These are phyloP conservation scores for Acheta domesticus DNA, from an alignment of 2,888 invertebrate species.

Conservation along the genomic window DNA sequence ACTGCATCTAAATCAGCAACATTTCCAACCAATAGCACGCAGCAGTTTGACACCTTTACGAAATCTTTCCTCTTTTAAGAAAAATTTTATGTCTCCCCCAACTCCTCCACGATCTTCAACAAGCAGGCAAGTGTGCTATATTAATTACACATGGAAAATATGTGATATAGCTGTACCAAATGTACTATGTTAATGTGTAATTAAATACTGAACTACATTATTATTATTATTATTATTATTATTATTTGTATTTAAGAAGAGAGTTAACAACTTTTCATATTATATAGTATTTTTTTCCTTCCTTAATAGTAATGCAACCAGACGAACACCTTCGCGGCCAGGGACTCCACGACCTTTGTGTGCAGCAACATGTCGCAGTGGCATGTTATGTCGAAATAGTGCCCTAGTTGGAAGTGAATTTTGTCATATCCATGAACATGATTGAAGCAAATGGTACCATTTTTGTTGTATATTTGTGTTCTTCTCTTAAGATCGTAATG, in stretches of 20 bases:
- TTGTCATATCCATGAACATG: slow-evolving; percentile 26
- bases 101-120: slow-evolving; percentile 23
- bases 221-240: too few relatives aligned
- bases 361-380: slow-evolving; percentile 28
- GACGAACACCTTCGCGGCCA: slow-evolving; percentile 23
- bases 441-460: neutral
- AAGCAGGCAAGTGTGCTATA: neutral
- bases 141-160: neutral
- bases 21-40: neutral
- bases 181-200: too few relatives aligned
- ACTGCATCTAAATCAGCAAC: neutral
- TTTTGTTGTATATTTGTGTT: neutral
- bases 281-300: neutral
- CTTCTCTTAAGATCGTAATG: neutral
- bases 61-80: neutral
- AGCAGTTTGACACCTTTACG: neutral
- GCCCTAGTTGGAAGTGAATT: slow-evolving; percentile 20
- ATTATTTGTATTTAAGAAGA: too few relatives aligned
- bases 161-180: too few relatives aligned
- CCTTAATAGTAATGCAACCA: neutral
- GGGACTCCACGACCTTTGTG: slow-evolving; percentile 25
- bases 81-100: neutral
- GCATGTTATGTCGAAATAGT: slow-evolving; percentile 29
- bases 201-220: too few relatives aligned
- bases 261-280: neutral